phyloP scores from a whole-genome alignment of 2,113 vertebrate genomes.

The Nematolebias whitei region DNA sequence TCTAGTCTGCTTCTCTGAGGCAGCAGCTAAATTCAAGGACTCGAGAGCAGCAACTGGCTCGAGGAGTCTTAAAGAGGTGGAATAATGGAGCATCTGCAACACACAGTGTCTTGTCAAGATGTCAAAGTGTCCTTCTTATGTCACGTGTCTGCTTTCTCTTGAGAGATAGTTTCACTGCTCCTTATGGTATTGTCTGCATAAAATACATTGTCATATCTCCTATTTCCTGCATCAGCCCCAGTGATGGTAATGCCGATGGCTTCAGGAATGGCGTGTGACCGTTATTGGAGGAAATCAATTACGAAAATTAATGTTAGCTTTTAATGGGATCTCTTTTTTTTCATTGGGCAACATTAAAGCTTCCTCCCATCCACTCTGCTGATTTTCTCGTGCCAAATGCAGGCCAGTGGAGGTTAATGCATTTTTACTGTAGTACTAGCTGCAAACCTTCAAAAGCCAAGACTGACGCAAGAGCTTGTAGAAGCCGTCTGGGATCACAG shows the following conservation, averaged over 20 bases:
- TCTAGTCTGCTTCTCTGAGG: constrained; percentile 55
- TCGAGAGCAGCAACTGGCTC: constrained; percentile 54
- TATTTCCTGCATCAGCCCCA: constrained; percentile 70
- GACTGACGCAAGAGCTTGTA: constrained; percentile 64
- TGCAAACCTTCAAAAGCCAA: constrained; percentile 58
- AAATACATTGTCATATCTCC: constrained; percentile 81
- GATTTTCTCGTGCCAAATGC: constrained; percentile 71
- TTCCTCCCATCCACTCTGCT: constrained; percentile 66
- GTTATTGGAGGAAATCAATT: constrained; percentile 86
- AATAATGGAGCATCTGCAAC: constrained; percentile 57
- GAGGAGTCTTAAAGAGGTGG: constrained; percentile 30
- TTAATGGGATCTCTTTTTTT: constrained; percentile 66
- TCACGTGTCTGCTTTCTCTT: constrained; percentile 44
- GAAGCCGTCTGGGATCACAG: constrained; percentile 59
- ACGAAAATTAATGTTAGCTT: constrained; percentile 86
- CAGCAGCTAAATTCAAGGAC: constrained; percentile 50
- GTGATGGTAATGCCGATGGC: constrained; percentile 72
- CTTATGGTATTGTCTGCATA: constrained; percentile 51
- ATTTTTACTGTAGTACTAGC: constrained; percentile 85
- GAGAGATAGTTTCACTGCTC: constrained; percentile 48
- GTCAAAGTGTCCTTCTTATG: constrained; percentile 57
- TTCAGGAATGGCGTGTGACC: constrained; percentile 68
- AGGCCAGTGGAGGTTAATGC: constrained; percentile 89
- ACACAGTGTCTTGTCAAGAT: constrained; percentile 51
- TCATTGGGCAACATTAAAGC: constrained; percentile 53